phyloP scores from a whole-genome alignment of 2,888 invertebrate genomes.

The Spatulosminthurus flaviceps region DNA sequence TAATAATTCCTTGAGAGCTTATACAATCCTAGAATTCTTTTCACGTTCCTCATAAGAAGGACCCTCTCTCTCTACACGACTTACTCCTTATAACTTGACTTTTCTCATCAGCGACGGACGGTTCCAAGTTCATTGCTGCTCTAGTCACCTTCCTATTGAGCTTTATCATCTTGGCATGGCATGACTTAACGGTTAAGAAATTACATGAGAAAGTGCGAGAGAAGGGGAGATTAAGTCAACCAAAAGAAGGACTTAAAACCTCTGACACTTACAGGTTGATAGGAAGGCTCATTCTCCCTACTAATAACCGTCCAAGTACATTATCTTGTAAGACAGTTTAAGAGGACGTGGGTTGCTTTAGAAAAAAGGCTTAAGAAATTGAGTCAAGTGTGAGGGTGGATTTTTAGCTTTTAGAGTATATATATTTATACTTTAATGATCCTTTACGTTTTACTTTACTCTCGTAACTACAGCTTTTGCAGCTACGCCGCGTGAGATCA shows the following conservation, averaged over 20 bases:
- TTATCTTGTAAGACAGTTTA: slow-evolving; percentile 12
- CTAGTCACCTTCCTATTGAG: not conserved
- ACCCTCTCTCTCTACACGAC: not conserved
- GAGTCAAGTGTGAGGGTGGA: no score
- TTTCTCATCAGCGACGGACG: not conserved
- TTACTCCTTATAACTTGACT: not conserved
- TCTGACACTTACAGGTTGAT: slow-evolving; percentile 33
- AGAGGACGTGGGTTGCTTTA: not conserved
- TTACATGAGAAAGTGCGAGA: slow-evolving; percentile 19
- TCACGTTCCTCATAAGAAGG: slow-evolving; percentile 26
- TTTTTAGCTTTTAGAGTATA: no score
- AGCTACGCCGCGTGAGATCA: no score
- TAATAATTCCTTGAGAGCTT: not conserved
- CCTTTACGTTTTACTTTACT: no score
- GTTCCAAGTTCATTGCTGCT: not conserved
- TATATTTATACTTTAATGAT: no score
- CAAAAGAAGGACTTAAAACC: slow-evolving; percentile 36
- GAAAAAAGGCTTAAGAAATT: not conserved
- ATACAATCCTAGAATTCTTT: slow-evolving; percentile 28
- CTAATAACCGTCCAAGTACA: not conserved
- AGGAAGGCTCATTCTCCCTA: not conserved
- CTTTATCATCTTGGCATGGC: slow-evolving; percentile 6
- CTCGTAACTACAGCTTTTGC: no score
- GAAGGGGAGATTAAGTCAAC: slow-evolving; percentile 33
- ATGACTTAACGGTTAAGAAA: slow-evolving; percentile 35